Evolutionary conservation across 2,113 vertebrate genomes (phyloP).

Genomic region (Malurus melanocephalus): DNA sequence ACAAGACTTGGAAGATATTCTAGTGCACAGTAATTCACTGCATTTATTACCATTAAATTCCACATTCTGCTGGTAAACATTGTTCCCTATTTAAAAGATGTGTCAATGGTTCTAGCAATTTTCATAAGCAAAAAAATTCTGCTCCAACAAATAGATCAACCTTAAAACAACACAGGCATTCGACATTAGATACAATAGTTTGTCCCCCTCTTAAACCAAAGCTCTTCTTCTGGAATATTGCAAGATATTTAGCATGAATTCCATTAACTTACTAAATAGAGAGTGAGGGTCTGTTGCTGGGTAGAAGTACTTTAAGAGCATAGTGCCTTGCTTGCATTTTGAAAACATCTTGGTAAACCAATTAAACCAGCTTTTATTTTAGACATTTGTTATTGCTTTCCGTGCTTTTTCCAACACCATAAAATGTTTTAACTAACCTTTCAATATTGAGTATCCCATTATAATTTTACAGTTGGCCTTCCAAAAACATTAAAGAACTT

Average conservation of each 20-base stretch:
- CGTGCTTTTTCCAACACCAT: not conserved
- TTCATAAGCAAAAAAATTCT: slow-evolving; percentile 47
- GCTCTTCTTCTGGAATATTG: not conserved
- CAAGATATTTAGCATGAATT: not conserved
- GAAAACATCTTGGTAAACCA: not conserved
- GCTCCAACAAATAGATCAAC: not conserved
- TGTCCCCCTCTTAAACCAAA: not conserved
- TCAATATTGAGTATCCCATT: slow-evolving; percentile 18
- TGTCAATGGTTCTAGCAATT: slow-evolving; percentile 5
- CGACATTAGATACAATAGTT: not conserved
- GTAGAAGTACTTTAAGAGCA: not conserved
- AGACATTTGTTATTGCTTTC: slow-evolving; percentile 31
- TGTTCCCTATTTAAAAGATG: slow-evolving; percentile 20
- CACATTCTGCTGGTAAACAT: slow-evolving; percentile 34
- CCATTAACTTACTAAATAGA: not conserved
- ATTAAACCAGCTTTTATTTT: slow-evolving; percentile 44
- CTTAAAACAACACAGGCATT: slow-evolving; percentile 10
- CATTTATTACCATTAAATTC: slow-evolving; percentile 52
- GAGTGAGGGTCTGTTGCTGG: not conserved
- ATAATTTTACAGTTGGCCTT: slow-evolving; percentile 41
- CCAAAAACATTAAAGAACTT: slow-evolving; percentile 48
- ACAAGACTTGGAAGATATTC: slow-evolving; percentile 34
- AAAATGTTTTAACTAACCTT: slow-evolving; percentile 27
- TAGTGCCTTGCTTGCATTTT: slow-evolving; percentile 21
- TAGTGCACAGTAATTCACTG: slow-evolving; percentile 22